A percentile compares a stretch with the other conserved stretches of the same genome.
Conservation (phyloP, 1,140 invertebrate genomes). For the Xylocopa sonorina region DNA sequence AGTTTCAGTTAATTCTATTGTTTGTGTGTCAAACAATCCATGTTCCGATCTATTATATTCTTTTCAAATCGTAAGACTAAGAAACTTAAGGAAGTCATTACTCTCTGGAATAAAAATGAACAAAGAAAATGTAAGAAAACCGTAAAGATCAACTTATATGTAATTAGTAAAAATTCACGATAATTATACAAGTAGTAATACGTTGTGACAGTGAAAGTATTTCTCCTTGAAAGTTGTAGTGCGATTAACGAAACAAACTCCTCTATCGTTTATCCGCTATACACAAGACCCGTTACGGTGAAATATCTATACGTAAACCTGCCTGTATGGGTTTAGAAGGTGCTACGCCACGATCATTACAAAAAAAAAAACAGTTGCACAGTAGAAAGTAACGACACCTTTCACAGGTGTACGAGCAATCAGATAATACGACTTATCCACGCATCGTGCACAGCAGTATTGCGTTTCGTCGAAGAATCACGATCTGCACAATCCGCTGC, state of each 20-base stretch:
- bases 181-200: conserved; percentile 66
- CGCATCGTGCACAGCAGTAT: not conserved
- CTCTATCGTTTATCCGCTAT: not conserved
- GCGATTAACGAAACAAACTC: conserved; percentile 37
- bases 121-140: not conserved
- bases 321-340: not conserved
- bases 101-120: no score
- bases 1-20: not conserved
- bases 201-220: conserved; percentile 79
- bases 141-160: not conserved
- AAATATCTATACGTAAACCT: not conserved
- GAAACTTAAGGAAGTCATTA: not conserved
- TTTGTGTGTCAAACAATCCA: not conserved
- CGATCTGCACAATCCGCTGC: not conserved
- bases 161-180: not conserved
- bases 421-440: conserved; percentile 9
- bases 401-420: conserved; percentile 30
- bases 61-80: not conserved
- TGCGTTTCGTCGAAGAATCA: conserved; percentile 17
- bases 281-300: conserved; percentile 24
- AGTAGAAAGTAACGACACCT: conserved; percentile 56
- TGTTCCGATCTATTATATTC: not conserved
- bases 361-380: not conserved
- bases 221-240: conserved; percentile 79
- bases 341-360: conserved; percentile 1